Conservation (phyloP, 2,888 invertebrate genomes). For the Podotricha telesiphe region DNA sequence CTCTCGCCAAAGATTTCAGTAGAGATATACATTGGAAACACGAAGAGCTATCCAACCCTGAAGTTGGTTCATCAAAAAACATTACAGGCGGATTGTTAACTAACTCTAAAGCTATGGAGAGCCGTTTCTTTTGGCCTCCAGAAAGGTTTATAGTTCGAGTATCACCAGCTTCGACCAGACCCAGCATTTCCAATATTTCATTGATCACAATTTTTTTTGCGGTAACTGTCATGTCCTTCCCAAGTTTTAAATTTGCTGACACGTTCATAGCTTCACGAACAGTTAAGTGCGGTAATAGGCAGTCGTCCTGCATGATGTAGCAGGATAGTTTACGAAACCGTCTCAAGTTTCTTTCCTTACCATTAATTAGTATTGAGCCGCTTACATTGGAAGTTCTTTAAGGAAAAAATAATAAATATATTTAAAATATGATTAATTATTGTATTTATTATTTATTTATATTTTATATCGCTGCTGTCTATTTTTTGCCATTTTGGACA, state of each 20-base stretch:
- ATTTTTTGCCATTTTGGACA: too few species aligned
- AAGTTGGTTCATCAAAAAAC: constrained; percentile 98
- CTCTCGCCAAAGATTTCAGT: constrained; percentile 93
- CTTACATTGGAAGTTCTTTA: constrained; percentile 92
- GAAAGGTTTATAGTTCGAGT: constrained; percentile 92
- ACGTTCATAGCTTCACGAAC: constrained; percentile 97
- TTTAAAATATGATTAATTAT: too few species aligned
- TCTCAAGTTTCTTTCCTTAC: constrained; percentile 92
- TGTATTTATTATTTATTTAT: too few species aligned
- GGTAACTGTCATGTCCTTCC: constrained; percentile 88
- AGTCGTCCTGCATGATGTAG: constrained; percentile 98
- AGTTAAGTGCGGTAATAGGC: constrained; percentile 93
- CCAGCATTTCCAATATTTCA: constrained; percentile 93
- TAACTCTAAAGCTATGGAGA: constrained; percentile 95
- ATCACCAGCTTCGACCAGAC: constrained; percentile 90
- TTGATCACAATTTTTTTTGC: constrained; percentile 92
- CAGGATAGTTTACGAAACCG: constrained; percentile 96
- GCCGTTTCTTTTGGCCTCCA: constrained; percentile 94
- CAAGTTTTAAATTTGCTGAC: constrained; percentile 95
- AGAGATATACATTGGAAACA: constrained; percentile 96
- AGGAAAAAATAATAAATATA: too few species aligned
- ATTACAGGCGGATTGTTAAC: constrained; percentile 98
- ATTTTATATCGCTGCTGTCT: too few species aligned
- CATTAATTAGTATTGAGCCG: constrained; percentile 94
- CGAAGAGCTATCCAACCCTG: constrained; percentile 96